These are phyloP conservation scores for Kryphioiulus occultus DNA, from an alignment of 2,888 invertebrate species.

Conservation along the genomic window DNA sequence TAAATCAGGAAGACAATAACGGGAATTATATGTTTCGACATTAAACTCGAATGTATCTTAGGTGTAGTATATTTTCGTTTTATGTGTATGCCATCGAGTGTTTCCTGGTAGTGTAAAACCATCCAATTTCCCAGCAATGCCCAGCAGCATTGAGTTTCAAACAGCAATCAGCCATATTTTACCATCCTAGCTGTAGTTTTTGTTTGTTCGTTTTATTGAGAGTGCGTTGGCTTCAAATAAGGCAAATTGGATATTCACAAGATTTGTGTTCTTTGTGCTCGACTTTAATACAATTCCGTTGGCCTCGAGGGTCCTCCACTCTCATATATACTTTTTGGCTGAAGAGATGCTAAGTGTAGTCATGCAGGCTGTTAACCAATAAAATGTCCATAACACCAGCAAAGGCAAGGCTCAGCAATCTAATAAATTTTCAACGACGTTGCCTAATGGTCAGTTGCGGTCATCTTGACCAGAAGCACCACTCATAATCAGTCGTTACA, in stretches of 20 bases:
- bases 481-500: constrained; percentile 31
- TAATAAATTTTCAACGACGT: constrained; percentile 2
- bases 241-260: constrained; percentile 1
- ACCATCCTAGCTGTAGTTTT: not conserved
- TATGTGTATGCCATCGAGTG: too few relatives aligned
- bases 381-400: constrained; percentile 11
- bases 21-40: too few relatives aligned
- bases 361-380: not conserved
- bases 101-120: not conserved
- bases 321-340: not conserved
- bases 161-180: not conserved
- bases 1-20: too few relatives aligned
- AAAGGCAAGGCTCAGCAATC: not conserved
- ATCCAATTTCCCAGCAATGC: not conserved
- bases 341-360: constrained; percentile 1
- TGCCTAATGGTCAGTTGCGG: constrained; percentile 9
- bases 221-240: not conserved
- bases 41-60: too few relatives aligned
- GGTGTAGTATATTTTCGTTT: too few relatives aligned
- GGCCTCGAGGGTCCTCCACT: not conserved
- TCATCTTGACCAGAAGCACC: constrained; percentile 35
- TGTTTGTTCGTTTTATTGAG: not conserved
- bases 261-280: not conserved
- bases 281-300: not conserved
- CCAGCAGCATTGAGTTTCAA: not conserved